Base-by-base conservation (phyloP, 2,797 vertebrate genomes). In the Arctocebus calabarensis region DNA sequence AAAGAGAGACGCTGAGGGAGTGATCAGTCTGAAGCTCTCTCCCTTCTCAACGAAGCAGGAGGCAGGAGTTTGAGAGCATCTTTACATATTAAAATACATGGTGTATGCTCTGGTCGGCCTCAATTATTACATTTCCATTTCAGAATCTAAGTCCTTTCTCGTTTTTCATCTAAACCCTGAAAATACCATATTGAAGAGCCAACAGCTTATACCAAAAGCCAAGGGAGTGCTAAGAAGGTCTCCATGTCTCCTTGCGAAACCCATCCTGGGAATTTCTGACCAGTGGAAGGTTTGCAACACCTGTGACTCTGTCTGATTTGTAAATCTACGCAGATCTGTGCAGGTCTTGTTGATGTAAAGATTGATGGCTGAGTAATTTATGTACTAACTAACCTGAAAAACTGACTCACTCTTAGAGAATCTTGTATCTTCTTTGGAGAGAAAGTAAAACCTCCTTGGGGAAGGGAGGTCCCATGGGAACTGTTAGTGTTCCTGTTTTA, bases 391-490 rank as follows among this genome's bases (percentile, higher is more conserved):
- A 71, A 90, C 79, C 40, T 29, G 66, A 88, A 89, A 91, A 82
- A 59, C 61, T 78, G 94, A 89, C 37, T 94, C 79, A 71, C 43
- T 82, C 55, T 34, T 45, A 22, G 64, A 89, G 91, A 96, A 94
- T 87, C 90, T 90, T 37, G 0, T 16, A n/a, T 91, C 94, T 94
- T 96, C 82, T 79, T 57, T 75, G 79, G 64, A 79, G 90, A 96
- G 91, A 81, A 85, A 87, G 66, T 87, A 84, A 91, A 94, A 95
- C 32, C 75, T 96, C 97, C 91, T 91, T 45, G 68, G 95, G 92
- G 89, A 29, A 89, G 96, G 96, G 96, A 93, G 91, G 75, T 87
- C 68, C 70, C 89, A 62, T 96, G 94, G 97, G 95, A 97, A 96
- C 81, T 59, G 73, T 57, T 90, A 77, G 92, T 93, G 71, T 61